Evolutionary conservation across 1,140 invertebrate genomes (phyloP).

Genomic region (Tachypleus tridentatus): DNA sequence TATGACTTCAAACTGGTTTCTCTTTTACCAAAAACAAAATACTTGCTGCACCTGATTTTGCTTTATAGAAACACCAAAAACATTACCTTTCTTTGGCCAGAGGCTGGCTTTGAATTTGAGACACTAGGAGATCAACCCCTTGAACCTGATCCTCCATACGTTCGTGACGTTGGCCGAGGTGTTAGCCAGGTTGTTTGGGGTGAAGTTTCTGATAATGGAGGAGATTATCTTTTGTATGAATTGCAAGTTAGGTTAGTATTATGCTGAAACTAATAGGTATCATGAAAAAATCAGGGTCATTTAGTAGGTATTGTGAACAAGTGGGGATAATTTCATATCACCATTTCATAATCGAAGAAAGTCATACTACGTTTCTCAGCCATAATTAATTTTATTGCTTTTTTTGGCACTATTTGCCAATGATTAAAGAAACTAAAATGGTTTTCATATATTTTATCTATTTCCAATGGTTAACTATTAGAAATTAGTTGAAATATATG

Average conservation of each 20-base stretch:
- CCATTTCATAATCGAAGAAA: no score
- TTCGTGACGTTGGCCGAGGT: slow-evolving; percentile 47
- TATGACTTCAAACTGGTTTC: slow-evolving; percentile 28
- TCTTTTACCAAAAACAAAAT: slow-evolving; percentile 54
- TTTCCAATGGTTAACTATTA: no score
- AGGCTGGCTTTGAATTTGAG: slow-evolving; percentile 52
- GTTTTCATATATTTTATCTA: no score
- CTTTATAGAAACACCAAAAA: slow-evolving; percentile 45
- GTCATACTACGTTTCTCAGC: no score
- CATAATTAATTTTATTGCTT: no score
- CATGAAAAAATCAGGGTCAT: no score
- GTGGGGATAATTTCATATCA: no score
- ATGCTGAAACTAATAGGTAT: no score
- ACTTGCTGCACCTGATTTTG: slow-evolving; percentile 56
- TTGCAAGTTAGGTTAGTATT: slow-evolving; percentile 18
- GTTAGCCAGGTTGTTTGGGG: slow-evolving; percentile 61
- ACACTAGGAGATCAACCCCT: slow-evolving; percentile 49
- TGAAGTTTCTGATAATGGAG: slow-evolving; percentile 50
- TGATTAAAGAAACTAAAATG: no score
- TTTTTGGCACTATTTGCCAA: no score
- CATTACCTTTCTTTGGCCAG: slow-evolving; percentile 51
- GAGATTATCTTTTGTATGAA: slow-evolving; percentile 27
- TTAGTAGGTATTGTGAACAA: no score
- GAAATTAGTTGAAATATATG: no score
- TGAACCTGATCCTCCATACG: slow-evolving; percentile 37